phyloP scores from a whole-genome alignment of 2,113 vertebrate species.

The Coturnix japonica region DNA sequence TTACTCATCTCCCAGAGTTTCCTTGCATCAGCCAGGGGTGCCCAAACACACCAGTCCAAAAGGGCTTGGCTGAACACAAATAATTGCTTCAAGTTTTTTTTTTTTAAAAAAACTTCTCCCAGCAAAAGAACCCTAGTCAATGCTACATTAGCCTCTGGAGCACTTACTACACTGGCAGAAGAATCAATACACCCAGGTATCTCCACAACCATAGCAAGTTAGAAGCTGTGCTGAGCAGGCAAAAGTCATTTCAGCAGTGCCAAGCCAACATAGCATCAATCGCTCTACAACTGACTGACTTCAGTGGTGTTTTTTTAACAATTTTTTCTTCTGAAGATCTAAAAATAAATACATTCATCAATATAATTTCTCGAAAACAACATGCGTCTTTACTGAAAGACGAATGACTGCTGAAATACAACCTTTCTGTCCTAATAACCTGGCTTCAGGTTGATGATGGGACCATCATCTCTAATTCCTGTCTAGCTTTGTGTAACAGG shows the following conservation, averaged over 20 bases:
- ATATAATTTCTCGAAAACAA: not conserved
- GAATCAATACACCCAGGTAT: not conserved
- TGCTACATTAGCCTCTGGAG: not conserved
- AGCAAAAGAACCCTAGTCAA: not conserved
- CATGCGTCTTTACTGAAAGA: not conserved
- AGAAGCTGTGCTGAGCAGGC: not conserved
- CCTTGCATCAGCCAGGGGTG: not conserved
- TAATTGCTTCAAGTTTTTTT: not conserved
- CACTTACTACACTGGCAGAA: not conserved
- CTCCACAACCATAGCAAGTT: not conserved
- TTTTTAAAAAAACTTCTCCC: not conserved
- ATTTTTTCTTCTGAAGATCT: not conserved
- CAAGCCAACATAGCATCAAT: not conserved
- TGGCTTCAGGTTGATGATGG: not conserved
- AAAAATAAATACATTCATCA: not conserved
- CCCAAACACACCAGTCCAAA: not conserved
- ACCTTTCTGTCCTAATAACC: not conserved
- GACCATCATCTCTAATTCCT: not conserved
- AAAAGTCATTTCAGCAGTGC: fast-evolving
- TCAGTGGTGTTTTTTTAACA: not conserved
- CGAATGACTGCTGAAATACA: not conserved
- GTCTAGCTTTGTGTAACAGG: not conserved
- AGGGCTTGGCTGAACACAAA: not conserved
- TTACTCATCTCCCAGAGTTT: not conserved
- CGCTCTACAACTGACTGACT: not conserved